Percentiles rank a stretch among this genome's conserved stretches.
These are phyloP conservation scores for Tachina fera DNA, from an alignment of 2,888 invertebrate genomes.

Conservation along the genomic window DNA sequence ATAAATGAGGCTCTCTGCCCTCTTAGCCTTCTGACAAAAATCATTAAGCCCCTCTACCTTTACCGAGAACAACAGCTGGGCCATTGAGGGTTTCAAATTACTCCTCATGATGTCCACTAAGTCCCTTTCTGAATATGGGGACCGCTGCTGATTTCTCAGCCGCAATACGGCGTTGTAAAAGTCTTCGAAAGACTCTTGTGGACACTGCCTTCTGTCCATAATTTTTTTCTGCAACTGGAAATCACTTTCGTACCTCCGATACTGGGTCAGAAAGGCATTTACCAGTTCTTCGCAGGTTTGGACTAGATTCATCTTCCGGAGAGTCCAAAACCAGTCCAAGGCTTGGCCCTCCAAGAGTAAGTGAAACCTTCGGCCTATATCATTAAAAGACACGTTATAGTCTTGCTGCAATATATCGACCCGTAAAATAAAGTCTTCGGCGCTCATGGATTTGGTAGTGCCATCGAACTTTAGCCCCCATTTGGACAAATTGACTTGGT, in stretches of 20 bases:
- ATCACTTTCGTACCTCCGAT: background rate
- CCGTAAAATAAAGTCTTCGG: no score
- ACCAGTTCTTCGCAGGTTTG: background rate
- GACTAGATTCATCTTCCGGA: background rate
- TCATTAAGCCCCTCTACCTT: background rate
- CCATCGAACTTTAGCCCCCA: no score
- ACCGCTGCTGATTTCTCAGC: background rate
- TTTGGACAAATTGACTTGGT: no score
- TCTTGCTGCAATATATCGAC: no score
- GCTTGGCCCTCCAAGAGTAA: no score
- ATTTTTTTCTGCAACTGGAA: background rate
- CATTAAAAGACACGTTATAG: no score
- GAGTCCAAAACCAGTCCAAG: background rate
- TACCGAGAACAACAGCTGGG: background rate
- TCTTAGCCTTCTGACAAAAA: slow-evolving; percentile 2
- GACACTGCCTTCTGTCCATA: background rate
- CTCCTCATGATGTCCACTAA: background rate
- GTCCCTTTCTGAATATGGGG: background rate
- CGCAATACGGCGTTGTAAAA: background rate
- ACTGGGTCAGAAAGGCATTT: background rate
- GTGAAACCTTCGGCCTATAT: no score
- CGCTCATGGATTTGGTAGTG: no score
- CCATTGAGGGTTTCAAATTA: no score
- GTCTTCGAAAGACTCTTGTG: background rate
- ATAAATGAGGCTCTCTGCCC: background rate